Evolutionary conservation across 1,140 invertebrate genomes (phyloP).

Genomic region (Procambarus clarkii): DNA sequence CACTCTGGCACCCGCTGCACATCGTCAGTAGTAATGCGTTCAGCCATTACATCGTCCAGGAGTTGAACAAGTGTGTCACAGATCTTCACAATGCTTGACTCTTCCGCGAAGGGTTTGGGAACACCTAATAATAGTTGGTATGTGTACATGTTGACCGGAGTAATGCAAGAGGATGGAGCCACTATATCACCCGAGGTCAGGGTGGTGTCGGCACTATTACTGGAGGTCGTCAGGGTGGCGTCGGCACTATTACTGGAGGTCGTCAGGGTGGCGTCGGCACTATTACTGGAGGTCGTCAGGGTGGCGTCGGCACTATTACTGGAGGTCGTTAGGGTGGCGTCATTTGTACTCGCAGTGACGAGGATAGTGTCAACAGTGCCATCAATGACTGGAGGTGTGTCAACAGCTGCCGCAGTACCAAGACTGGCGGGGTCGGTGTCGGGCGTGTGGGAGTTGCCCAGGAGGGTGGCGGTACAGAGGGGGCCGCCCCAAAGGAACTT

Average conservation of each 20-base stretch:
- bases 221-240: neutral
- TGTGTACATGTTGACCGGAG: neutral
- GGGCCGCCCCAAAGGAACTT: neutral
- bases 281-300: neutral
- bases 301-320: neutral
- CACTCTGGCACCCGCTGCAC: too few species aligned
- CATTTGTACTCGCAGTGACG: neutral
- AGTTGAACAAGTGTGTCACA: slow-evolving; percentile 14
- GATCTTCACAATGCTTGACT: neutral
- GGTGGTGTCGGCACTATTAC: neutral
- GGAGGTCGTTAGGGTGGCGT: too few species aligned
- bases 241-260: neutral
- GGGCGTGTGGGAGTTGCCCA: neutral
- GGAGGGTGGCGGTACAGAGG: neutral
- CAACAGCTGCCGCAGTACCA: neutral
- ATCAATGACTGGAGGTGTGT: neutral
- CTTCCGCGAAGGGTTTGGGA: neutral
- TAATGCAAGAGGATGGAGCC: neutral
- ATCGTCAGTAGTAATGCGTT: neutral
- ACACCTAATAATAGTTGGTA: slow-evolving; percentile 5
- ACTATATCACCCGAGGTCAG: neutral
- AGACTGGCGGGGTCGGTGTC: neutral
- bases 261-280: neutral
- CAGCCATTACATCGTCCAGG: neutral
- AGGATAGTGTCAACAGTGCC: neutral